These are phyloP conservation scores for Ctenopoma multispine DNA, from an alignment of 2,797 vertebrate species.

Conservation along the genomic window DNA sequence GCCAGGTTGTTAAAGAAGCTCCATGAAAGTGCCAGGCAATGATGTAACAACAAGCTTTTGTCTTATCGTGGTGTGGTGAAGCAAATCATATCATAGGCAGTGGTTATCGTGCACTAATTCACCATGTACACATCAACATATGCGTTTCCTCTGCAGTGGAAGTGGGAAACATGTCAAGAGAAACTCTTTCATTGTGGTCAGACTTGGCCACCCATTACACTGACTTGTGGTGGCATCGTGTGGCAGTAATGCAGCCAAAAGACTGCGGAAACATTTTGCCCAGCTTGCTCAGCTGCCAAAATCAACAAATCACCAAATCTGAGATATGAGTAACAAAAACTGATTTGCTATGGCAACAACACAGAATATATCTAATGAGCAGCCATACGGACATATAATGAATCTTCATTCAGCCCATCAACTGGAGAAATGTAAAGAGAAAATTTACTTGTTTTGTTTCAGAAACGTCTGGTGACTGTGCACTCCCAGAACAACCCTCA, in stretches of 20 bases:
- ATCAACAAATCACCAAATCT: conserved; percentile 78
- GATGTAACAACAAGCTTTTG: conserved; percentile 41
- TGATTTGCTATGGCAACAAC: conserved; percentile 67
- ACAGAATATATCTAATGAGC: conserved; percentile 49
- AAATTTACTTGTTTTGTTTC: conserved; percentile 49
- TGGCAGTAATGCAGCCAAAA: conserved; percentile 68
- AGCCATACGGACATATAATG: conserved; percentile 42
- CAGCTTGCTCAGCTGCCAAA: conserved; percentile 65
- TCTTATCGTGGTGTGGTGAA: conserved; percentile 9
- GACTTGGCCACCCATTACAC: conserved; percentile 78
- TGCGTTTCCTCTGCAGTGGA: conserved; percentile 66
- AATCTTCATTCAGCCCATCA: conserved; percentile 17
- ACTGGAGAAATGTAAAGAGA: conserved; percentile 39
- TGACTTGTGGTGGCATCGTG: conserved; percentile 73
- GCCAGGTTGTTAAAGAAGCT: conserved; percentile 37
- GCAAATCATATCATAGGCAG: conserved; percentile 15
- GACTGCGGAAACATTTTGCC: conserved; percentile 73
- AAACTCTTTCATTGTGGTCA: conserved; percentile 76
- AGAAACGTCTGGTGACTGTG: conserved; percentile 44
- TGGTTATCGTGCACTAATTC: background rate
- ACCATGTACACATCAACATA: conserved; percentile 13
- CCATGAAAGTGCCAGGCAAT: conserved; percentile 36
- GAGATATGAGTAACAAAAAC: conserved; percentile 51
- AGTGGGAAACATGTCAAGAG: conserved; percentile 74
- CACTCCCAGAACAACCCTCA: conserved; percentile 54